Evolutionary conservation across 2,797 vertebrate species (phyloP), one percentile per base, ranked within the genome.

Genomic region (Anguilla anguilla): DNA sequence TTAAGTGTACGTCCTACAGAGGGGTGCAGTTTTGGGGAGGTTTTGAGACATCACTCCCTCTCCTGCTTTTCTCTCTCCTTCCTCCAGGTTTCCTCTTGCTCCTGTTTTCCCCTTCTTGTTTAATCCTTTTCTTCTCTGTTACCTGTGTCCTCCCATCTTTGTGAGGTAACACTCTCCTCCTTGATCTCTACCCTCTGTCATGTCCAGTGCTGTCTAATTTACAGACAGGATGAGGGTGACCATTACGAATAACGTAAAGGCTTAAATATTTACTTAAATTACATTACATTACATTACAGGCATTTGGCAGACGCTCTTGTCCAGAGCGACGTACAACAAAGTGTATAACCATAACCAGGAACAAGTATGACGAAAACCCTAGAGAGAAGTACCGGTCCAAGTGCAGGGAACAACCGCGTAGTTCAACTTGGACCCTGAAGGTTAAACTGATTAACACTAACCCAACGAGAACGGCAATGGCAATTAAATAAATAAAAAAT

Each of bases 31-130:
- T 94, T 92, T 85, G 74, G 88, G 90, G 90, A 90, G 86, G 28
- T 92, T 93, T 39, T 94, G 95, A 95, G 96, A 93, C 96, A 95
- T 94, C 95, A 95, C 96, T 96, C 96, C 96, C 96, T 95, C 95
- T 95, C 95, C 97, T 97, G 97, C 96, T 97, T 92, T 93, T 94
- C 94, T 89, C 87, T 88, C 83, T 94, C 35, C 35, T 93, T 93
- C 43, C 46, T n/a, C 46, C 6, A 11, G 25, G 15, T 39, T 28
- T 1, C 39, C 95, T 94, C 92, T 55, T 88, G 91, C 93, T 93
- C 92, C 93, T 92, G 90, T 86, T 86, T 84, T 90, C 91, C 9
- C 22, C 88, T 91, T 10, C 95, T 95, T 89, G 92, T 90, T 86
- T 85, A 88, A 92, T 93, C 91, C 82, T 92, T 95, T 96, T 96